Evolutionary conservation across 2,888 invertebrate species (phyloP).

Genomic region (Catocala fraxini): DNA sequence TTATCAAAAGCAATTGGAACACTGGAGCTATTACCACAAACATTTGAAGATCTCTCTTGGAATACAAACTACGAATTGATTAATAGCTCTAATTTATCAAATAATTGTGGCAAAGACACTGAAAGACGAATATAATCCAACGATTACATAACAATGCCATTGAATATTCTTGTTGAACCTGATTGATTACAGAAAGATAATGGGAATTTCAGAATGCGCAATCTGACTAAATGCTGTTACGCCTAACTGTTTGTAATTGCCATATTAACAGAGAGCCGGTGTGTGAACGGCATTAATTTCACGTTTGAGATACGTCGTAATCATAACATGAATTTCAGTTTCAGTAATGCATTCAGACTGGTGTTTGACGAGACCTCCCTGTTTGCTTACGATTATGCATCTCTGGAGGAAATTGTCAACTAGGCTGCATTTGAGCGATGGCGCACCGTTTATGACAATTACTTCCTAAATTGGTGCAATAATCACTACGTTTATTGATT

Average conservation of each 20-base stretch:
- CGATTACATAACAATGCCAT: slow-evolving; percentile 41
- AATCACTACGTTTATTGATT: no score
- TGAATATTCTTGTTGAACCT: slow-evolving; percentile 48
- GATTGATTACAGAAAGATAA: slow-evolving; percentile 47
- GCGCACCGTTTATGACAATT: no score
- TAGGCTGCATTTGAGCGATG: neutral
- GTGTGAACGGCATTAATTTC: slow-evolving; percentile 61
- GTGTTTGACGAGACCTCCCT: slow-evolving; percentile 31
- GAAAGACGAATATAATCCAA: slow-evolving; percentile 47
- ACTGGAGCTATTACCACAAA: slow-evolving; percentile 20
- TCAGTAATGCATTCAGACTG: slow-evolving; percentile 40
- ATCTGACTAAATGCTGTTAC: slow-evolving; percentile 54
- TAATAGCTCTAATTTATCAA: slow-evolving; percentile 48
- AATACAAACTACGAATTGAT: slow-evolving; percentile 41
- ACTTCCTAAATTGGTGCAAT: no score
- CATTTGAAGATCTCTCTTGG: slow-evolving; percentile 26
- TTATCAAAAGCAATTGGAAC: slow-evolving; percentile 31
- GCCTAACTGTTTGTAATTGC: slow-evolving; percentile 61
- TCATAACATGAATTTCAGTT: slow-evolving; percentile 57
- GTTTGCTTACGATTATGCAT: slow-evolving; percentile 29
- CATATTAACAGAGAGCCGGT: slow-evolving; percentile 58
- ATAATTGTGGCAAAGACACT: slow-evolving; percentile 38
- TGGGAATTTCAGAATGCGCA: slow-evolving; percentile 38
- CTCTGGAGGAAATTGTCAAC: slow-evolving; percentile 16
- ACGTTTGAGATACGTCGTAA: slow-evolving; percentile 56